phyloP scores from a whole-genome alignment of 1,140 invertebrate genomes.

The Helicoverpa armigera region DNA sequence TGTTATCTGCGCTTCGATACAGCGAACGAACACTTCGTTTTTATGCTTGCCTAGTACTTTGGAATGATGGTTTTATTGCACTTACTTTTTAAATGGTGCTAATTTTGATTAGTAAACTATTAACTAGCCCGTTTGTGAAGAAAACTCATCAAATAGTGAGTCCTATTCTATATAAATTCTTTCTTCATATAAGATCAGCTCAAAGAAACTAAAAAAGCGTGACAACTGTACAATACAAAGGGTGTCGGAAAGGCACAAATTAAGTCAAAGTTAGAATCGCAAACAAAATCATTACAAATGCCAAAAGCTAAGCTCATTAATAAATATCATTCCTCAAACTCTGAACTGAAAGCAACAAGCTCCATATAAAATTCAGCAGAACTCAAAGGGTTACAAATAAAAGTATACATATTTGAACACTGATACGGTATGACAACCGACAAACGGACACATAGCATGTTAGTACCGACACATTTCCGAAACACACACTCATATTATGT shows the following conservation, averaged over 20 bases:
- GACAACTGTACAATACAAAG: too few species aligned
- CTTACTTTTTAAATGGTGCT: background rate
- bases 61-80: background rate
- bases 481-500: background rate
- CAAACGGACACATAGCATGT: constrained; percentile 11
- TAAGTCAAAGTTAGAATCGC: too few species aligned
- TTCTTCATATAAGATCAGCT: background rate
- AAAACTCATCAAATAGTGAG: too few species aligned
- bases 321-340: background rate
- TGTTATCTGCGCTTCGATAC: constrained; percentile 26
- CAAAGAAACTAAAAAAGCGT: too few species aligned
- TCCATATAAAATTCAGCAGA: background rate
- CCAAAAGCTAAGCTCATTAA: too few species aligned
- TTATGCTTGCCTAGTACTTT: constrained; percentile 12
- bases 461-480: constrained; percentile 30
- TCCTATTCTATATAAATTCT: too few species aligned
- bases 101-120: too few species aligned
- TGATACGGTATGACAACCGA: constrained; percentile 17
- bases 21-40: background rate
- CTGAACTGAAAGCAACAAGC: background rate
- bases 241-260: too few species aligned
- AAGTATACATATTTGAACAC: background rate
- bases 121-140: background rate
- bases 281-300: too few species aligned
- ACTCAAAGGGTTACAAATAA: constrained; percentile 3